A percentile compares a stretch with the other conserved stretches of the same genome.
These are phyloP conservation scores for Gorsachius magnificus DNA, from an alignment of 2,797 vertebrate species.

Conservation along the genomic window DNA sequence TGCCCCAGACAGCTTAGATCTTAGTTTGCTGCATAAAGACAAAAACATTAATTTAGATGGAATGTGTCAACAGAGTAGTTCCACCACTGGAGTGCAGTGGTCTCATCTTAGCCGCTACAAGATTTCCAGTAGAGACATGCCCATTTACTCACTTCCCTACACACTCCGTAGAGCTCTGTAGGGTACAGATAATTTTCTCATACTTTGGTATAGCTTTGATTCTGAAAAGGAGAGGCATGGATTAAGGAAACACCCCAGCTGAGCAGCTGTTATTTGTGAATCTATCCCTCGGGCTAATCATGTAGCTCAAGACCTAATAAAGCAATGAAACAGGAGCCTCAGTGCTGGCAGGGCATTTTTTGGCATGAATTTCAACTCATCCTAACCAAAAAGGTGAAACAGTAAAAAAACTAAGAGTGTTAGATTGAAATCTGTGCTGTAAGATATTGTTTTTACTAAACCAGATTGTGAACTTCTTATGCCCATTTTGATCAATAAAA, in stretches of 20 bases:
- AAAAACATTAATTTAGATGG: conserved; percentile 27
- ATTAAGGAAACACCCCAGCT: conserved; percentile 52
- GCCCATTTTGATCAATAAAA: background rate
- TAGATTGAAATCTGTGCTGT: background rate
- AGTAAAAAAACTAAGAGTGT: background rate
- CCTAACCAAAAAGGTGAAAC: background rate
- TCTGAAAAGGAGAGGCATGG: conserved; percentile 27
- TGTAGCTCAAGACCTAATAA: conserved; percentile 31
- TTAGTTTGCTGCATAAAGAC: background rate
- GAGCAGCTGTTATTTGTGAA: conserved; percentile 55
- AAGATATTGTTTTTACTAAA: background rate
- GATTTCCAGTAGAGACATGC: conserved; percentile 22
- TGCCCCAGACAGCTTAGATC: background rate
- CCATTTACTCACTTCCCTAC: background rate
- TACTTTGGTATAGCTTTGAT: background rate
- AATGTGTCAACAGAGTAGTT: background rate
- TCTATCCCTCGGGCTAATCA: conserved; percentile 44
- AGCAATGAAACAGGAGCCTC: conserved; percentile 28
- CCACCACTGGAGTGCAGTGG: background rate
- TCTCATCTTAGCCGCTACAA: background rate
- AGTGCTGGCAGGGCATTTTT: conserved; percentile 15
- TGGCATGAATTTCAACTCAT: background rate
- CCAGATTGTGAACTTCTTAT: background rate
- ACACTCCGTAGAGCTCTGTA: background rate
- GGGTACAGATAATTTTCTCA: background rate